Percentiles rank a stretch among this genome's conserved stretches.
Conservation (phyloP, 2,797 vertebrate genomes). For the Melopsittacus undulatus region DNA sequence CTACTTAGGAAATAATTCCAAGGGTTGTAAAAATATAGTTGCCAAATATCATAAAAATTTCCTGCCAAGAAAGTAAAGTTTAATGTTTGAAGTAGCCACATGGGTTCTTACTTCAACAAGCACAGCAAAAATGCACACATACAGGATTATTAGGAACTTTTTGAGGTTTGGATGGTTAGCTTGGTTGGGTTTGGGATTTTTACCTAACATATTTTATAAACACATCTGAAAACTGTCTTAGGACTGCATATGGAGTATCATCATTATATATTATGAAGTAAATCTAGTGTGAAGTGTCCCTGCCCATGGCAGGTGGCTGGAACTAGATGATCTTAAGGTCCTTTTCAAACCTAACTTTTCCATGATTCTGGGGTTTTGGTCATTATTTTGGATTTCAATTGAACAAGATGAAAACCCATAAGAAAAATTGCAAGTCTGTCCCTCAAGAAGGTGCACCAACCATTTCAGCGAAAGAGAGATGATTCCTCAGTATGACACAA, state of each 20-base stretch:
- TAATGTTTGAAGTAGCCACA: not conserved
- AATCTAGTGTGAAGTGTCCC: no score
- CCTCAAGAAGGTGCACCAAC: not conserved
- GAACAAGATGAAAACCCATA: not conserved
- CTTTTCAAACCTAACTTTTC: no score
- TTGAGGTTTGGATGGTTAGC: no score
- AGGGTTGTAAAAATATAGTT: not conserved
- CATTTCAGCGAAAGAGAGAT: not conserved
- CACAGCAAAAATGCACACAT: not conserved
- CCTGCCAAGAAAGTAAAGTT: not conserved
- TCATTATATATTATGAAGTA: not conserved
- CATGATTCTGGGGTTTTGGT: not conserved
- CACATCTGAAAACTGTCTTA: not conserved
- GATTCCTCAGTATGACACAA: not conserved
- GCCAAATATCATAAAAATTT: not conserved
- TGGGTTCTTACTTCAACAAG: not conserved
- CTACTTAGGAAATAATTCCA: not conserved
- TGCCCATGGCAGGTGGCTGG: no score
- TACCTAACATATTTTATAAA: fast-evolving
- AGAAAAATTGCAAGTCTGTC: not conserved
- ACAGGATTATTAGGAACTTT: fast-evolving
- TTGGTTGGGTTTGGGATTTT: not conserved
- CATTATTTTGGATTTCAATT: not conserved
- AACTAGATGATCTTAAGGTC: no score
- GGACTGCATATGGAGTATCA: not conserved